Evolutionary conservation across 2,888 invertebrate genomes (phyloP), one percentile per base, ranked within the genome.

Genomic region (Acleris literana): DNA sequence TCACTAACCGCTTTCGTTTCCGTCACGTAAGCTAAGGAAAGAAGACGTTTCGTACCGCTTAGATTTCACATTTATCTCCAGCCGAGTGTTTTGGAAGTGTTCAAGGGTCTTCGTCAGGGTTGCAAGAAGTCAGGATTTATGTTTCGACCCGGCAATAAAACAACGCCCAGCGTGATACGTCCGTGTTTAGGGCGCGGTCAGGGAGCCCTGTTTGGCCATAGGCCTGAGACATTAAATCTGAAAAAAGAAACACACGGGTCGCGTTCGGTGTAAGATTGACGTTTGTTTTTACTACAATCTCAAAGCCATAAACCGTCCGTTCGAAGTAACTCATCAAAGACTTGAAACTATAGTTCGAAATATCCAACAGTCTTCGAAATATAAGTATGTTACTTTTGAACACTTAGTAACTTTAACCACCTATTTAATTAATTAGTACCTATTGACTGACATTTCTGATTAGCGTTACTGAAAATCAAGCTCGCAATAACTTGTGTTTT

Each of bases 91-190:
- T 83, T 76, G 82, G 81, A 82, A 83, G 84, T 75, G 76, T 78
- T 74, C 74, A 74, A 84, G 81, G 82, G 84, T 76, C 78, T 69
- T 78, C 78, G 76, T 76, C 79, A 78, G 77, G 76, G 71, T 74
- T 72, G 68, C 74, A 78, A 79, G 82, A 80, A 83, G 83, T 74
- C 62, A 71, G 85, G 88, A 90, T 90, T 90, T 90, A 90, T 88
- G 82, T 69, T 68, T 76, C 77, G 83, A 81, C 86, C 88, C 73
- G 68, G 76, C 79, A 74, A 85, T 88, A 87, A 85, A 88, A 86
- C 86, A 83, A 87, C 85, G 85, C 85, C 85, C 83, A 75, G 70
- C 71, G 69, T 68, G 68, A 70, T 71, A 71, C 72, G 73, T 72
- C 71, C 72, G 69, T 72, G 72, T 76, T 75, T 77, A 44, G 58